Base-by-base conservation (phyloP, 2,797 vertebrate genomes). In the Urophycis tenuis region DNA sequence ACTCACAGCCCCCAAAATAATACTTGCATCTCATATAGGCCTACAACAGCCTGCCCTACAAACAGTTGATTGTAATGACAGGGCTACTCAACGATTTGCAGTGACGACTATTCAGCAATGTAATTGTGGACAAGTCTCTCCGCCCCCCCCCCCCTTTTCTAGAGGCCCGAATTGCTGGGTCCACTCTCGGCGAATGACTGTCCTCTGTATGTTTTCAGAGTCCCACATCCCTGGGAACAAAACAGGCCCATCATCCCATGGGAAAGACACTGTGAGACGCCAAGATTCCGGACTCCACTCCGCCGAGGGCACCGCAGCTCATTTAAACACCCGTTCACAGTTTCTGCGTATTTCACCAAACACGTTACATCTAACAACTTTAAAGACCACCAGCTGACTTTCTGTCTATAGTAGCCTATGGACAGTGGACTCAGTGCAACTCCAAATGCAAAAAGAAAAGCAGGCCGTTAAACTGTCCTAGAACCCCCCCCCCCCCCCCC, bases 181-280 rank as follows among this genome's bases (percentile, higher is more conserved):
- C 64, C 36, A 75, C 75, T 45, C 69, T 76, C n/a, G n/a, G 71
- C 78, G 36, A 49, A 75, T 77, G 69, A 30, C 79, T 81, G 74
- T 80, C 78, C 76, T 79, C 69, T 30, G 79, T 75, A 78, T 35
- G 45, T 53, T 53, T 67, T 79, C 75, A 49, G 76, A 77, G 49
- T 67, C 74, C 74, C 79, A 14, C 70, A 82, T 75, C 79, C 85
- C 86, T 92, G 90, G 86, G 91, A 91, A 91, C 84, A 83, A 85
- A 86, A 86, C 41, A 6, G 67, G 82, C 79, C 36, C 75, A 64
- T 74, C 80, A 75, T 89, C 89, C 87, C 89, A 41, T 34, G 89
- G 85, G 89, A 70, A 74, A 81, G 74, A 81, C 15, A 75, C 49
- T 30, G 45, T 30, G 31, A 49, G 17, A 19, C 31, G 70, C 70